Evolutionary conservation across 2,797 vertebrate species (phyloP).

Genomic region (Synanceia verrucosa): DNA sequence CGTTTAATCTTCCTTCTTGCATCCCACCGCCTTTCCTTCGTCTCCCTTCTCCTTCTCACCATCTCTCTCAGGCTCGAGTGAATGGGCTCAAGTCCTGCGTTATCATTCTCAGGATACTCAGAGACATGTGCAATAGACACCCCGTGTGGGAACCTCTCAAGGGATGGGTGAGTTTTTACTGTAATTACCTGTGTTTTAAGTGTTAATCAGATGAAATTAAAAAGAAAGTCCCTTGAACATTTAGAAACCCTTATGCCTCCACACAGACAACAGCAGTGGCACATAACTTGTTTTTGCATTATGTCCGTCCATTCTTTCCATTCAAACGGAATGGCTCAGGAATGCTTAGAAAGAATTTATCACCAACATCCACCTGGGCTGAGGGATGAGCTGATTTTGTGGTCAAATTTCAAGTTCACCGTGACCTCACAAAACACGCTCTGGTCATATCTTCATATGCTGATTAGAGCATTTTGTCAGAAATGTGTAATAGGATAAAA

Average conservation of each 20-base stretch:
- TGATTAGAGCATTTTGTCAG: neutral
- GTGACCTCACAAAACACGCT: neutral
- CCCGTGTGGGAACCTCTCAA: conserved; percentile 94
- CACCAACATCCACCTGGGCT: too few relatives aligned
- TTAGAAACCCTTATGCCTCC: neutral
- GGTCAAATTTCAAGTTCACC: neutral
- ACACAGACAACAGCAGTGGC: neutral
- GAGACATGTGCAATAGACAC: conserved; percentile 98
- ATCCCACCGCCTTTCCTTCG: conserved; percentile 9
- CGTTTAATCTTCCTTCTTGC: conserved; percentile 34
- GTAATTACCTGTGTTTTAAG: conserved; percentile 11
- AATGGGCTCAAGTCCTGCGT: conserved; percentile 99
- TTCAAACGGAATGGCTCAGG: too few relatives aligned
- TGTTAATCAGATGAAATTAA: conserved; percentile 3
- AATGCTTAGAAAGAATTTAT: too few relatives aligned
- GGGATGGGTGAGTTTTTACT: conserved; percentile 93
- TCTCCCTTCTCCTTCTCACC: conserved; percentile 13
- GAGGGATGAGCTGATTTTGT: too few relatives aligned
- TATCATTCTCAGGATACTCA: conserved; percentile 97
- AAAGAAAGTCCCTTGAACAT: neutral
- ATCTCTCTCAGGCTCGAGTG: conserved; percentile 90
- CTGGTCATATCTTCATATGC: neutral
- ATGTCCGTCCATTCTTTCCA: too few relatives aligned
- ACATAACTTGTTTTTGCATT: too few relatives aligned
- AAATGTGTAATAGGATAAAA: neutral